These are phyloP conservation scores for Coregonus suidteri DNA, from an alignment of 2,797 vertebrate genomes.

Conservation along the genomic window DNA sequence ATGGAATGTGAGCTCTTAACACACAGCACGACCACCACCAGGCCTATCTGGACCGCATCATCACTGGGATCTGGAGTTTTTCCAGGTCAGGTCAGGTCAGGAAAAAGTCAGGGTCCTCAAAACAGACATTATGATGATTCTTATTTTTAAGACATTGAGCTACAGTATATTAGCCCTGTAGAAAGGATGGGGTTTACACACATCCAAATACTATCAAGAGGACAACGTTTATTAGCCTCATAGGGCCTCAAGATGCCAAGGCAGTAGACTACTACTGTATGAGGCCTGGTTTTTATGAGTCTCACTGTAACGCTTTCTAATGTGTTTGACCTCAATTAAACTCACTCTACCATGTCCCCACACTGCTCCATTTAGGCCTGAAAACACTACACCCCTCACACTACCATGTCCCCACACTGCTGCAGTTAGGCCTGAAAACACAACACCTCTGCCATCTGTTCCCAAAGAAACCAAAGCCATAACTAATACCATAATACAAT, in stretches of 20 bases:
- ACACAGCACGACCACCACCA: not conserved
- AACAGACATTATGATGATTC: not conserved
- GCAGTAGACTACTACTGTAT: not conserved
- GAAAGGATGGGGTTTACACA: not conserved
- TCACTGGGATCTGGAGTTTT: conserved; percentile 3
- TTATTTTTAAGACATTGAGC: no score
- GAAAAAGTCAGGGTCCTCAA: not conserved
- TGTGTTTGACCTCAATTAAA: not conserved
- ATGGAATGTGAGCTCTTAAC: conserved; percentile 25
- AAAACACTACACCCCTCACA: no score
- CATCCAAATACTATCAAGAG: not conserved
- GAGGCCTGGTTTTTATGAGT: not conserved
- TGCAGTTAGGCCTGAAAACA: not conserved
- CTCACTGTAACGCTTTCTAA: not conserved
- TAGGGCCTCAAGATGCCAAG: not conserved
- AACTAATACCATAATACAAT: not conserved
- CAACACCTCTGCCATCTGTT: not conserved
- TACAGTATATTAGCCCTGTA: not conserved
- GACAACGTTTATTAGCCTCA: not conserved
- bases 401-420: no score
- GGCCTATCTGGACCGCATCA: conserved; percentile 20
- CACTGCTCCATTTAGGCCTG: not conserved
- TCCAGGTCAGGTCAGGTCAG: not conserved
- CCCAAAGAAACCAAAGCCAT: not conserved
- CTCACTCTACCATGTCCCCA: not conserved